These are phyloP conservation scores for Idaea aversata DNA, from an alignment of 2,888 invertebrate species.

Conservation along the genomic window DNA sequence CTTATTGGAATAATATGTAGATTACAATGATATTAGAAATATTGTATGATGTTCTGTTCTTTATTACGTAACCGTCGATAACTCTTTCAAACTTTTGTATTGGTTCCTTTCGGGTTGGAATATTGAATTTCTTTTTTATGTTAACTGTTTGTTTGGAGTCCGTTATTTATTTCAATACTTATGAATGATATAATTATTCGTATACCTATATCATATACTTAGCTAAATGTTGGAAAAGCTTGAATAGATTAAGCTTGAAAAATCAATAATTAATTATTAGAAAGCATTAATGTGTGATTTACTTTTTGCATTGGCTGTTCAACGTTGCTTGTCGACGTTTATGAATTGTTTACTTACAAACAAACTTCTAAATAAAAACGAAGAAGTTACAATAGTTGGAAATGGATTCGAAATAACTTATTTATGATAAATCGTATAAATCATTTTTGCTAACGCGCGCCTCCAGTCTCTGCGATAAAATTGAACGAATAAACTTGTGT, in stretches of 20 bases:
- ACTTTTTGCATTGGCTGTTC: no score
- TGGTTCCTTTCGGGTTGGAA: slow-evolving; percentile 5
- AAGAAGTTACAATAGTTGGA: slow-evolving; percentile 53
- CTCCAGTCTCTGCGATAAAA: slow-evolving; percentile 66
- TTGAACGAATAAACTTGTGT: slow-evolving; percentile 75
- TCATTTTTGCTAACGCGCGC: slow-evolving; percentile 75
- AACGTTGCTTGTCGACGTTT: no score
- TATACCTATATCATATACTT: no score
- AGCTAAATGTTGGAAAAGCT: no score
- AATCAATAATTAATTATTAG: no score
- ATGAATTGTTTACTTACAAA: no score
- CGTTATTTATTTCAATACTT: background rate
- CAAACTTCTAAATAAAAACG: slow-evolving; percentile 8
- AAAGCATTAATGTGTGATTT: no score
- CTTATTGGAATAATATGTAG: slow-evolving; percentile 81
- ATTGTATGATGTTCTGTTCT: slow-evolving; percentile 61
- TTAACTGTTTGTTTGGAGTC: slow-evolving; percentile 3
- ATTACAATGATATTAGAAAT: slow-evolving; percentile 72
- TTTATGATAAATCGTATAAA: slow-evolving; percentile 79
- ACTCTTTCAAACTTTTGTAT: slow-evolving; percentile 45
- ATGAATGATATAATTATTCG: no score
- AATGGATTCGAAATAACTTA: slow-evolving; percentile 71
- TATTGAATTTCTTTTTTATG: background rate
- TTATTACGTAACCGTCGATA: slow-evolving; percentile 52
- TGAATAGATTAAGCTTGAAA: no score